phyloP scores from a whole-genome alignment of 2,888 invertebrate genomes.

The Smittia aterrima region DNA sequence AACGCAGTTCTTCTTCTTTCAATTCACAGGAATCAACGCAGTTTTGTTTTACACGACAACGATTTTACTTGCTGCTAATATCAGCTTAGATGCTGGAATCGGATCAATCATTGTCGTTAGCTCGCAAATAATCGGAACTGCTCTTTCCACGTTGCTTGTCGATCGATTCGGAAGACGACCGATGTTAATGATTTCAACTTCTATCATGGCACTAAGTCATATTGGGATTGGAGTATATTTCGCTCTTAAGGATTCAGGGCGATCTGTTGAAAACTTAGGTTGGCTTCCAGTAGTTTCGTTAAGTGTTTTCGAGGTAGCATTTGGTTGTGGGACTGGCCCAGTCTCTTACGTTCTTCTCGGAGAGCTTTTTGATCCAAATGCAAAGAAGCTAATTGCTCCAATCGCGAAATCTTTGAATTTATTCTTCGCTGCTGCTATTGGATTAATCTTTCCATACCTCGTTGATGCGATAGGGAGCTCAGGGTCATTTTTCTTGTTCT shows the following conservation, averaged over 20 bases:
- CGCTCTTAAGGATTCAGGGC: background rate
- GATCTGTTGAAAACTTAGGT: background rate
- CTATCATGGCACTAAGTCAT: background rate
- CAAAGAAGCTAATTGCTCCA: conserved; percentile 19
- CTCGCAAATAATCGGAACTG: background rate
- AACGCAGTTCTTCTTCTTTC: conserved; percentile 3
- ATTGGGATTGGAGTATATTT: conserved; percentile 13
- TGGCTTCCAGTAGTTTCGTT: conserved; percentile 9
- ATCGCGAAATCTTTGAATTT: background rate
- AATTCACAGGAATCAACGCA: conserved; percentile 28
- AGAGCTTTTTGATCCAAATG: conserved; percentile 15
- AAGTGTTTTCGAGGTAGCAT: conserved; percentile 7
- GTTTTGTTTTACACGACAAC: conserved; percentile 8
- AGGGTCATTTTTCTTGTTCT: conserved; percentile 17
- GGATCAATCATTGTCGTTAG: background rate
- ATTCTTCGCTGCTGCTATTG: background rate
- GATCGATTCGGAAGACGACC: conserved; percentile 30
- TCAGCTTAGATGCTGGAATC: conserved; percentile 3
- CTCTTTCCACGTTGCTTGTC: background rate
- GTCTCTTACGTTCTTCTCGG: conserved; percentile 26
- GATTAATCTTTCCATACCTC: background rate
- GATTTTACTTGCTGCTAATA: conserved; percentile 6
- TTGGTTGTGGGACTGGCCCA: conserved; percentile 14
- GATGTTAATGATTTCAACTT: background rate
- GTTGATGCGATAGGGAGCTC: background rate